phyloP scores from a whole-genome alignment of 2,888 invertebrate genomes.

The Luperina nickerlii region DNA sequence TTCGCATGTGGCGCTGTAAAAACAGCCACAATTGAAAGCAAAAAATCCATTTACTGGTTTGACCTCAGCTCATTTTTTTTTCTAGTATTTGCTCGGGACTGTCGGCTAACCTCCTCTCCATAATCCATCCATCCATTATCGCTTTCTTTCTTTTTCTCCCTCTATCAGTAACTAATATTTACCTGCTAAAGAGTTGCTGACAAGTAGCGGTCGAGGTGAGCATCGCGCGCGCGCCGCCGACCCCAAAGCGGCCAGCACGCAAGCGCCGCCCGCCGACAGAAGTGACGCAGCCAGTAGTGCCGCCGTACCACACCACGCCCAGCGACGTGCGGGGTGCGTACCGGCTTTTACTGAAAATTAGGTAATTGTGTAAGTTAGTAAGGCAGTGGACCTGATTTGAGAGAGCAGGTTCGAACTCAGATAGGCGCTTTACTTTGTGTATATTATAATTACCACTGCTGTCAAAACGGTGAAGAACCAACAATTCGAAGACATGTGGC shows the following conservation, averaged over 20 bases:
- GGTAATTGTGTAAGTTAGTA: background rate
- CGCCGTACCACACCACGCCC: constrained; percentile 94
- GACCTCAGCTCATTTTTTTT: background rate
- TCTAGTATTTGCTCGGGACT: background rate
- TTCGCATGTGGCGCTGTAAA: too few species aligned
- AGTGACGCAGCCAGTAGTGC: constrained; percentile 92
- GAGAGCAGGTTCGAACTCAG: too few species aligned
- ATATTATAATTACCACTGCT: too few species aligned
- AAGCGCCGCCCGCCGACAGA: constrained; percentile 92
- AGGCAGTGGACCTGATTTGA: too few species aligned
- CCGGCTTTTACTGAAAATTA: constrained; percentile 81
- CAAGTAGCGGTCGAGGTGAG: constrained; percentile 91
- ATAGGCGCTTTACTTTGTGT: too few species aligned
- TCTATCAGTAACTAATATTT: constrained; percentile 73
- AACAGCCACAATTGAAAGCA: too few species aligned
- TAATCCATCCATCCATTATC: background rate
- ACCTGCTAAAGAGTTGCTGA: constrained; percentile 95
- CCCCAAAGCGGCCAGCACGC: constrained; percentile 94
- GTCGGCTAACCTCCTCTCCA: background rate
- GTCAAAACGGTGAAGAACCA: background rate
- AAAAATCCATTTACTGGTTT: background rate
- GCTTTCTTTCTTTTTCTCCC: background rate
- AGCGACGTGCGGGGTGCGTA: constrained; percentile 91
- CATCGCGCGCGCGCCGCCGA: constrained; percentile 93
- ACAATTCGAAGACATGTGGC: background rate